Evolutionary conservation across 1,140 invertebrate species (phyloP), one percentile per base, ranked within the genome.

Genomic region (Manduca sexta): DNA sequence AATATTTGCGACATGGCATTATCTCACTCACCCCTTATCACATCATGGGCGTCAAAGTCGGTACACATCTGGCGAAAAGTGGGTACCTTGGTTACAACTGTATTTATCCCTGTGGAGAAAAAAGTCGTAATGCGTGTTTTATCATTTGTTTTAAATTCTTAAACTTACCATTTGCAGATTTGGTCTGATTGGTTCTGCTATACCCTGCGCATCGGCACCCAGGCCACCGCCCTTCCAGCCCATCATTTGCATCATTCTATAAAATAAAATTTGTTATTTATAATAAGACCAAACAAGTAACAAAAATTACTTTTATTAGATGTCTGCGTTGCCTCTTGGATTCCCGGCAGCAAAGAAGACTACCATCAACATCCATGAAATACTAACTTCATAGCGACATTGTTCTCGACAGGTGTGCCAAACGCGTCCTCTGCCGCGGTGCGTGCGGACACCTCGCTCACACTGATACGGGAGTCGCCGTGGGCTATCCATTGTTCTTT

Each of bases 171-270:
- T 69, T 63, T 75, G 74, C 35, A 86, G 60, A 26, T 84, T 70
- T 5, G 81, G 81, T 41, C 73, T 74, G 42, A 87, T 83, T 0
- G 84, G 78, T 60, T 87, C 82, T 3, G 60, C 67, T 6, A 84
- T 80, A 13, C 93, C 94, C 58, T 91, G 89, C 10, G 88, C 86
- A 11, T 89, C 83, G 55, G 91, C 91, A 0, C 93, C 93, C 33
- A 94, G 79, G 0, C 92, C 93, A 26, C 93, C 93, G 17, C 93
- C 93, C 17, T 88, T 85, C 93, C 93, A 95, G 0, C 94, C 94
- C 93, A 95, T 94, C 53, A 92, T 78, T 51, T 91, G 89, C 88
- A 95, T 89, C 79, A 67, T 68, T 48, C 58, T 69, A 52, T 10
- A 34, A 17, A 18, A 35, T 5, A 16, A 15, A 3, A 39, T 39